A percentile compares a stretch with the other conserved stretches of the same genome.
Evolutionary conservation across 2,888 invertebrate genomes (phyloP).

Genomic region (Drosophila testacea): DNA sequence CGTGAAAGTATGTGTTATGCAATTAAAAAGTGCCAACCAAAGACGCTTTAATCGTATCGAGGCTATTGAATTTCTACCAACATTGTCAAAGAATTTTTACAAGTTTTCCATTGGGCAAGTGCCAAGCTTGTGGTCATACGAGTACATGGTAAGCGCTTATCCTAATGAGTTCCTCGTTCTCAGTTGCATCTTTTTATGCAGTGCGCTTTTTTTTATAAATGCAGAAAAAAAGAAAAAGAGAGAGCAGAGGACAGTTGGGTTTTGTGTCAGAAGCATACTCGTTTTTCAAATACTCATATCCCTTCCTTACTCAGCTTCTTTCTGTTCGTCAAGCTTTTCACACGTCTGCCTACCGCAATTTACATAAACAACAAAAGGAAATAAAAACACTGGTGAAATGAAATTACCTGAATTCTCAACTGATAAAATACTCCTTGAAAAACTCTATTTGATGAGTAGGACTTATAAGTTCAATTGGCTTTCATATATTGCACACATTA

Average conservation of each 20-base stretch:
- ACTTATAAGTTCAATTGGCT: no score
- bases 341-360: constrained; percentile 26
- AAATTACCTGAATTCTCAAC: neutral
- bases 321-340: neutral
- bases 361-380: constrained; percentile 21
- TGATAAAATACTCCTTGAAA: neutral
- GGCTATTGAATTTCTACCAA: constrained; percentile 46
- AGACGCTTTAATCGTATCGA: constrained; percentile 53
- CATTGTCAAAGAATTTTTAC: constrained; percentile 25
- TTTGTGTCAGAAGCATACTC: constrained; percentile 11
- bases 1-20: constrained; percentile 72
- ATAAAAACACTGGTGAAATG: constrained; percentile 1
- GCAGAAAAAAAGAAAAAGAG: no score
- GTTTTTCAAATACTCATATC: neutral
- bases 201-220: neutral
- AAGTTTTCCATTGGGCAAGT: constrained; percentile 10
- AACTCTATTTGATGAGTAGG: no score
- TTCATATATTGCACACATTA: no score
- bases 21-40: constrained; percentile 62
- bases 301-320: neutral
- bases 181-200: constrained; percentile 6
- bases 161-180: constrained; percentile 45
- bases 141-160: constrained; percentile 17
- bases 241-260: neutral
- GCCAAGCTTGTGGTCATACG: constrained; percentile 18